Percentiles rank a stretch among this genome's conserved stretches.
Conservation (phyloP, 2,888 invertebrate genomes). For the Serripes groenlandicus region DNA sequence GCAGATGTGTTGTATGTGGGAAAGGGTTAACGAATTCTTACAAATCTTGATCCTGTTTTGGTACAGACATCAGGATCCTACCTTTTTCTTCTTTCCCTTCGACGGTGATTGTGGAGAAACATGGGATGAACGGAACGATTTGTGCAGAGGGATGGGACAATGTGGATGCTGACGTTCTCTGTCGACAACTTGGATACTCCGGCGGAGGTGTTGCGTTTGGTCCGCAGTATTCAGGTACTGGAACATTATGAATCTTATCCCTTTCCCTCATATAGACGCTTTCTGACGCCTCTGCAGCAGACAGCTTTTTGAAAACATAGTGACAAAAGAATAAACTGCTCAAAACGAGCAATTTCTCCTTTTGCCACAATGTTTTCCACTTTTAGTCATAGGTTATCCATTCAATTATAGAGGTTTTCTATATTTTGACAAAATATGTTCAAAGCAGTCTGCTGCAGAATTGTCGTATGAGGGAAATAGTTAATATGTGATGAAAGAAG, state of each 20-base stretch:
- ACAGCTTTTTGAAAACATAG: background rate
- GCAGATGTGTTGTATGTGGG: too few species aligned
- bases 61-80: constrained; percentile 66
- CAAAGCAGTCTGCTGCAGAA: too few species aligned
- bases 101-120: constrained; percentile 71
- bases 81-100: constrained; percentile 71
- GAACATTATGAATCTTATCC: background rate
- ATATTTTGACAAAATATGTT: too few species aligned
- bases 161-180: constrained; percentile 74
- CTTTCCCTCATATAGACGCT: background rate
- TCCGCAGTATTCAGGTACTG: constrained; percentile 63
- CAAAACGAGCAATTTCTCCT: too few species aligned
- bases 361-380: too few species aligned
- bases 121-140: constrained; percentile 74
- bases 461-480: too few species aligned
- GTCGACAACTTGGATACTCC: constrained; percentile 70
- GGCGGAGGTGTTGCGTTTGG: constrained; percentile 75
- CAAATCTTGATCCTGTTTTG: too few species aligned
- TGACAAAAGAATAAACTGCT: background rate
- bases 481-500: too few species aligned
- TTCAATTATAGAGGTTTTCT: too few species aligned
- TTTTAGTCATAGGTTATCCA: too few species aligned
- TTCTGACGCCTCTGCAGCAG: background rate
- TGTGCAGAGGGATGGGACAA: constrained; percentile 76
- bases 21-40: too few species aligned